Evolutionary conservation across 1,140 invertebrate genomes (phyloP).

Genomic region (Euglossa dilemma): DNA sequence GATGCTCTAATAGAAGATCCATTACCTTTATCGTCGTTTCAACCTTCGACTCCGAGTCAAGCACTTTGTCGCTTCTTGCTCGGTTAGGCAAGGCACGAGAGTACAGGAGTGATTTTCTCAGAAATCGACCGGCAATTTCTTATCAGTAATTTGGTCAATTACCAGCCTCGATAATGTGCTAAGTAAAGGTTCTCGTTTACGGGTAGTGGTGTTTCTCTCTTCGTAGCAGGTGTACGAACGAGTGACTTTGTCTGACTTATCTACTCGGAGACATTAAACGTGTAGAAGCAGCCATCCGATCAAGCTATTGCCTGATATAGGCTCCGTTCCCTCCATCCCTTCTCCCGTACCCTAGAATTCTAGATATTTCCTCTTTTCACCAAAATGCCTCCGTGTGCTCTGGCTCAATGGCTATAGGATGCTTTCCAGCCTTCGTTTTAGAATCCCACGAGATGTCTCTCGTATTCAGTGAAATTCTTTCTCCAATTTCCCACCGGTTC

Average conservation of each 20-base stretch:
- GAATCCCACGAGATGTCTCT: no score
- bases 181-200: constrained; percentile 58
- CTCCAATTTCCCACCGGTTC: no score
- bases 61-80: constrained; percentile 34
- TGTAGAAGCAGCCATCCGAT: constrained; percentile 23
- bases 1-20: constrained; percentile 68
- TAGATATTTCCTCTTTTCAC: background rate
- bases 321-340: background rate
- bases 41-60: constrained; percentile 21
- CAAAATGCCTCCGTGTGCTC: background rate
- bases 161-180: constrained; percentile 62
- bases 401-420: background rate
- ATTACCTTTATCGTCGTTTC: constrained; percentile 73
- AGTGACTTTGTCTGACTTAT: constrained; percentile 21
- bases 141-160: constrained; percentile 70
- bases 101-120: constrained; percentile 44
- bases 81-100: constrained; percentile 16
- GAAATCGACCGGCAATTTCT: constrained; percentile 47
- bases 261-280: constrained; percentile 45
- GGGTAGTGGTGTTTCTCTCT: constrained; percentile 4
- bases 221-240: constrained; percentile 43
- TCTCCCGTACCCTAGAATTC: background rate
- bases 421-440: no score
- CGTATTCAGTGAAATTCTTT: no score
- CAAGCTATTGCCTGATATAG: constrained; percentile 25